Evolutionary conservation across 2,888 invertebrate species (phyloP), one percentile per base, ranked within the genome.

Genomic region (Cyclophora albipunctata): DNA sequence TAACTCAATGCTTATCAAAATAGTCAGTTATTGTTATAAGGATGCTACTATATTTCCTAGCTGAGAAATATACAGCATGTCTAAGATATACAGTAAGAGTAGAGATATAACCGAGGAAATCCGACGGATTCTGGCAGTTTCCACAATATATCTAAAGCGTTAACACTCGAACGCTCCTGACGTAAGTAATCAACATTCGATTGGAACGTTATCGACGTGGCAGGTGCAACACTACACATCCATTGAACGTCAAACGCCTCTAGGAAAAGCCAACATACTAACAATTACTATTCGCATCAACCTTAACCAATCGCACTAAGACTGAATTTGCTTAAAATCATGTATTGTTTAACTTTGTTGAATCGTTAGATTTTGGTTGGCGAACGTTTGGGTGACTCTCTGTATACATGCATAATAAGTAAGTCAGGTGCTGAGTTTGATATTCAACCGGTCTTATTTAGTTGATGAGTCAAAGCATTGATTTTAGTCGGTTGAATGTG

Each of bases 121-220:
- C 20, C 20, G 20, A 20, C 20, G 20, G 20, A 20, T 20, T 20
- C 20, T 20, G 20, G 20, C 20, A 20, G 20, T 20, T 20, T 20
- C 20, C 20, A 20, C 20, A 20, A 20, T 20, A 20, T 20, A 20
- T 20, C 20, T 20, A 20, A 49, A 51, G 47, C 49, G 51, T 42
- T 58, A 57, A 67, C 69, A 63, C 73, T 67, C 64, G 64, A 67
- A 46, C 53, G 71, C 63, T 66, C 66, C 63, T 62, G 59, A 63
- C 73, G 71, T 71, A 75, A 77, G 73, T 76, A 76, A 81, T 74
- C 66, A 72, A 42, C 52, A 55, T 63, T 69, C 68, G 69, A 76
- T 72, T 75, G 65, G 62, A 75, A 78, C 70, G 67, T 78, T 77
- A 70, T 75, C 72, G 73, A 73, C 65, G 58, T 59, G 20, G 20